Conservation (phyloP, 2,888 invertebrate genomes). For the Apoda limacodes region DNA sequence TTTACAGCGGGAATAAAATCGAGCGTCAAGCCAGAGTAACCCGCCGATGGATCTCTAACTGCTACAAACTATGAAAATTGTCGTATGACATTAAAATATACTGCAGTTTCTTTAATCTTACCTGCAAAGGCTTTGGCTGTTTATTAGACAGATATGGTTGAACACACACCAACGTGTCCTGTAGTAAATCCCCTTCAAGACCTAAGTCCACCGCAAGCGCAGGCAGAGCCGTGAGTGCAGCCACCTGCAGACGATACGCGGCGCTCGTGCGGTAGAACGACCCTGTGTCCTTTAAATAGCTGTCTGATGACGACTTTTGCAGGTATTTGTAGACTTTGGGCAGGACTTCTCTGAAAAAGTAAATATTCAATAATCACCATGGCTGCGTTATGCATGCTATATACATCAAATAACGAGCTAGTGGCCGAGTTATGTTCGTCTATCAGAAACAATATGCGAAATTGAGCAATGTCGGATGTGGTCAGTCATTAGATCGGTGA, state of each 20-base stretch:
- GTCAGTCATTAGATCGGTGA: too few relatives aligned
- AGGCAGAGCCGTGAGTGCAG: conserved; percentile 57
- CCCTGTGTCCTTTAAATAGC: conserved; percentile 68
- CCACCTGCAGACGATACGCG: conserved; percentile 65
- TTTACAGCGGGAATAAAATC: too few relatives aligned
- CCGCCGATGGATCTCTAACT: too few relatives aligned
- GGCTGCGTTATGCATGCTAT: too few relatives aligned
- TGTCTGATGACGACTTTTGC: conserved; percentile 59
- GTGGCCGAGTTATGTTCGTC: too few relatives aligned
- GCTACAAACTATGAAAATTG: too few relatives aligned
- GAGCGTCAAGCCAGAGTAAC: too few relatives aligned
- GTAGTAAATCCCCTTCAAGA: conserved; percentile 47
- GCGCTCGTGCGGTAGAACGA: conserved; percentile 62
- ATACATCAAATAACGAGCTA: too few relatives aligned
- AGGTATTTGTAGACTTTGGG: conserved; percentile 72
- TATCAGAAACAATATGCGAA: too few relatives aligned
- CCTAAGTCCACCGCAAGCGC: conserved; percentile 52
- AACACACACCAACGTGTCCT: conserved; percentile 46
- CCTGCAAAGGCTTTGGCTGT: conserved; percentile 75
- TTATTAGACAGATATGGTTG: conserved; percentile 67
- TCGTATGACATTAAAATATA: conserved; percentile 1
- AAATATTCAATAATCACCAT: too few relatives aligned
- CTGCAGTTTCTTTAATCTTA: conserved; percentile 25
- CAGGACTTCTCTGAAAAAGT: conserved; percentile 76
- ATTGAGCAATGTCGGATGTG: too few relatives aligned